These are phyloP conservation scores for Hydractinia echinata DNA, from an alignment of 30 jellyfish, hydroid and myxozoan genomes.

Conservation along the genomic window DNA sequence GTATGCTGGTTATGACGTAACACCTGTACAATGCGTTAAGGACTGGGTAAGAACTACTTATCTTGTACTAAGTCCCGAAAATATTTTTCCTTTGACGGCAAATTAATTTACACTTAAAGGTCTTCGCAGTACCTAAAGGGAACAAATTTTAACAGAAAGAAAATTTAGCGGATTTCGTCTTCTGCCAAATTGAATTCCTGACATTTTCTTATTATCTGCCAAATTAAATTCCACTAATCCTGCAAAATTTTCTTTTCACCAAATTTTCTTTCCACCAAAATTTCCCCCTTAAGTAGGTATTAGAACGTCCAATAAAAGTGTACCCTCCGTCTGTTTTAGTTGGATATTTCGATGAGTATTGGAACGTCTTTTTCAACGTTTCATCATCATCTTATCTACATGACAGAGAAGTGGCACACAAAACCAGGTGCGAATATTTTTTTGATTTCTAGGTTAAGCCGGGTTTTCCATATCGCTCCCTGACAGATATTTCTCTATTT, in stretches of 20 bases:
- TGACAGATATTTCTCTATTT: too few species aligned
- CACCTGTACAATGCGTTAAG: conserved; percentile 76
- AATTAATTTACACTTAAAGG: too few species aligned
- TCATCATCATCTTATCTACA: conserved; percentile 90
- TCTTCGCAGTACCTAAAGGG: too few species aligned
- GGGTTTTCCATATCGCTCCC: too few species aligned
- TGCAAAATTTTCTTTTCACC: too few species aligned
- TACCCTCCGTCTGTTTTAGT: conserved; percentile 29
- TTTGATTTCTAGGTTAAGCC: neutral
- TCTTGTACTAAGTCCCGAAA: too few species aligned
- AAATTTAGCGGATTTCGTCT: too few species aligned
- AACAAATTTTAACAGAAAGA: neutral
- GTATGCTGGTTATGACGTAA: conserved; percentile 75
- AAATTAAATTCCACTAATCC: neutral
- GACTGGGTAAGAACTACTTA: conserved; percentile 62
- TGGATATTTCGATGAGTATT: conserved; percentile 62
- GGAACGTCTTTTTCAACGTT: conserved; percentile 81
- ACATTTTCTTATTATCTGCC: neutral
- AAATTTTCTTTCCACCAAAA: too few species aligned
- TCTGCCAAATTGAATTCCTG: neutral
- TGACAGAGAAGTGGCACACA: conserved; percentile 78
- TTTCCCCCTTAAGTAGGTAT: too few species aligned
- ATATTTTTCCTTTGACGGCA: too few species aligned
- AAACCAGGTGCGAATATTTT: conserved; percentile 40
- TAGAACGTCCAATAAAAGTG: too few species aligned